Evolutionary conservation across 2,888 invertebrate species (phyloP), one percentile per base, ranked within the genome.

Genomic region (Lycocerus yunnanus): DNA sequence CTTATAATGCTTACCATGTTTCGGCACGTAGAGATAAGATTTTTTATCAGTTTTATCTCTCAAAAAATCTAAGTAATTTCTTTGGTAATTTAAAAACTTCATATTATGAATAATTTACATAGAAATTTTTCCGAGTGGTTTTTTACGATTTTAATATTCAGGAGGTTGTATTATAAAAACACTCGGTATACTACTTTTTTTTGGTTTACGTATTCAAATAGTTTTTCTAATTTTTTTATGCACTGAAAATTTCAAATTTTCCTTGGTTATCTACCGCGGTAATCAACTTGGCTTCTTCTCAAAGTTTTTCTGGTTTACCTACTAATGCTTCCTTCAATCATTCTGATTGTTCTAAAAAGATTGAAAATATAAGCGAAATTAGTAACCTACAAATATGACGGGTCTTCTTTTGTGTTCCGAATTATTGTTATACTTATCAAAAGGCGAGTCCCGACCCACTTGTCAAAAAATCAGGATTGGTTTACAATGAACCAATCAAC

Each of bases 11-110:
- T 68, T 72, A 74, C 78, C 76, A 75, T 73, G 76, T 72, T 75
- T 76, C 73, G 73, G 73, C 80, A 81, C 79, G 80, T 80, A 80
- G 75, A 79, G 80, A 80, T 79, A 81, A 81, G 79, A 75, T 75
- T 73, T 75, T 73, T 79, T 80, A 81, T 78, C 78, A 78, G 77
- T 70, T 75, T 75, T 71, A 77, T 78, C 77, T 72, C 60, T 18
- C 58, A 5, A 43, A 43, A n/a, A 43, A 43, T 43, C 43, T 43
- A 43, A 43, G 43, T 43, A 43, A 43, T 43, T 43, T 43, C 43
- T 43, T 43, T 43, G 43, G 43, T 43, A 43, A 43, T 43, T 43
- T 43, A 43, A 43, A 43, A 43, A 43, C 43, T 43, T 43, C 43
- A 43, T 43, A 43, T 43, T 43, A 43, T 43, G 43, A 43, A 43